Conservation (phyloP, 2,888 invertebrate species). For the Lacanobia oleracea region DNA sequence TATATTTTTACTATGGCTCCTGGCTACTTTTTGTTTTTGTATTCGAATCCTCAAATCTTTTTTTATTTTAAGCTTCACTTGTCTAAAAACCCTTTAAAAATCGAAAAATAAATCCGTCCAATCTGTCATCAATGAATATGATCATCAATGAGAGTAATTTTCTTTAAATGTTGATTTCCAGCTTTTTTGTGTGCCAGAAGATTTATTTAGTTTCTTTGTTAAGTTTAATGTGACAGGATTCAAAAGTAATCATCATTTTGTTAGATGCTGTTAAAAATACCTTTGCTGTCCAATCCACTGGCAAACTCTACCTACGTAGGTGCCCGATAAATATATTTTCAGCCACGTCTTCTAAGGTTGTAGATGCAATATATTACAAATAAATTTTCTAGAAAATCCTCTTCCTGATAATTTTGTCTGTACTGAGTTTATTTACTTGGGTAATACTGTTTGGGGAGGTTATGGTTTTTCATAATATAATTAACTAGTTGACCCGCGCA, state of each 20-base stretch:
- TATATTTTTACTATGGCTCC: too few species aligned
- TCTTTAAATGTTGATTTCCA: too few species aligned
- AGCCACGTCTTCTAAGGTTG: conserved; percentile 10
- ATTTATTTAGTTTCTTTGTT: too few species aligned
- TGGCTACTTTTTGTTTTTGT: too few species aligned
- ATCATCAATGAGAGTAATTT: too few species aligned
- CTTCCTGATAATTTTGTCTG: conserved; percentile 13
- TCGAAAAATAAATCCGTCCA: too few species aligned
- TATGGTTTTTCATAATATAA: conserved; percentile 17
- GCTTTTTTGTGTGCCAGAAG: too few species aligned
- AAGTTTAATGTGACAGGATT: neutral
- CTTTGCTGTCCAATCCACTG: neutral
- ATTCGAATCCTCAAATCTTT: too few species aligned
- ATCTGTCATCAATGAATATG: too few species aligned
- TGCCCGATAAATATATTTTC: neutral
- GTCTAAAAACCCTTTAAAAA: too few species aligned
- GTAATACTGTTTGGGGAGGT: conserved; percentile 16
- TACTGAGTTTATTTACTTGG: conserved; percentile 30
- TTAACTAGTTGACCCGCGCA: too few species aligned
- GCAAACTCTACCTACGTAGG: neutral
- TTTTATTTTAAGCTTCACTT: too few species aligned
- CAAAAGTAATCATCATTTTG: neutral
- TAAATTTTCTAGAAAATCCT: conserved; percentile 27
- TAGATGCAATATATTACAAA: conserved; percentile 40
- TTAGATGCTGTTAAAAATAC: neutral